phyloP scores from a whole-genome alignment of 2,113 vertebrate species.

The Rhea pennata region DNA sequence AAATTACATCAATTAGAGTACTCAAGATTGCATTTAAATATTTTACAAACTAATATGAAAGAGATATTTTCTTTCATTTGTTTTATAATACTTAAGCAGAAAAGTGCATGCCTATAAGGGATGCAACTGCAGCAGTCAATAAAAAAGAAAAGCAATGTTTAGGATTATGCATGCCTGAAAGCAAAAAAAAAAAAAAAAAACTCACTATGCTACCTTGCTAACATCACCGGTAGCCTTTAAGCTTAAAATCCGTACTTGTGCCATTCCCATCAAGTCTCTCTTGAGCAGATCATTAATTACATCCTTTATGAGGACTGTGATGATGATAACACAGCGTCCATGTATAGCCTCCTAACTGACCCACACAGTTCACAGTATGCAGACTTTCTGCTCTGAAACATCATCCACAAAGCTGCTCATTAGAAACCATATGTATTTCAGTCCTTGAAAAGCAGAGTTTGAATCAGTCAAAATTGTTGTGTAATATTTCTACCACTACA shows the following conservation, averaged over 20 bases:
- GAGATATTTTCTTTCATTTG: not conserved
- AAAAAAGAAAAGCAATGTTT: not conserved
- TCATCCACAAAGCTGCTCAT: not conserved
- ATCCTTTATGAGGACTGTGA: not conserved
- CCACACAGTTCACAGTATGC: not conserved
- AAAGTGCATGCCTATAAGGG: not conserved
- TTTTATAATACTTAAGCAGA: not conserved
- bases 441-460: not conserved
- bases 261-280: not conserved
- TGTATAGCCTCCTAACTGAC: not conserved
- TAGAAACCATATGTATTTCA: not conserved
- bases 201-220: not conserved
- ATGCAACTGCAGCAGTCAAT: not conserved
- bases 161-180: not conserved
- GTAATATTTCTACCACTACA: not conserved
- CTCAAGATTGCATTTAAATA: not conserved
- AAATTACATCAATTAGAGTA: not conserved
- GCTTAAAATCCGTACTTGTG: not conserved
- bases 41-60: not conserved
- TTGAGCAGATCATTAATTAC: not conserved
- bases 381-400: not conserved
- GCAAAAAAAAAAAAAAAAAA: not conserved
- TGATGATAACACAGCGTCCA: not conserved
- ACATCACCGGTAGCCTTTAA: not conserved
- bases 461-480: not conserved